Evolutionary conservation across 2,113 vertebrate genomes (phyloP).

Genomic region (Rallus limicola): DNA sequence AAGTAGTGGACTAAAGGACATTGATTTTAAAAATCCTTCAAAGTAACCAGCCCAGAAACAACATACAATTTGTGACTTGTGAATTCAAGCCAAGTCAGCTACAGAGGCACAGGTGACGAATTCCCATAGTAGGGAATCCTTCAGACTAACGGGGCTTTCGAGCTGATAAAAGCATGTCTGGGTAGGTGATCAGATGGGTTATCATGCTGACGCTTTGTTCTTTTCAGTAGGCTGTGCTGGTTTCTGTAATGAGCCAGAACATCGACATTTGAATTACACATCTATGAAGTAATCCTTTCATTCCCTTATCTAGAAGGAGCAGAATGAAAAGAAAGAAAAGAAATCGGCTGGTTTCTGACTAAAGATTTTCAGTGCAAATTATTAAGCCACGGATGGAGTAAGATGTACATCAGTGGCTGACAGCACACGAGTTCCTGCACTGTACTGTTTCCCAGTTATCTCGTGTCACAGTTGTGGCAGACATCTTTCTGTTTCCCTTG

Average conservation of each 20-base stretch:
- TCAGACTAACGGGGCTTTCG: background rate
- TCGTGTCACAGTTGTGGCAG: fast-evolving
- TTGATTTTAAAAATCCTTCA: constrained; percentile 66
- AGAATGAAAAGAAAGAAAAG: constrained; percentile 56
- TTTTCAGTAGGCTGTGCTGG: background rate
- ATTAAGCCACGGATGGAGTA: background rate
- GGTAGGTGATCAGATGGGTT: constrained; percentile 17
- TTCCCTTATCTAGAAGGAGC: constrained; percentile 68
- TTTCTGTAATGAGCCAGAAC: constrained; percentile 76
- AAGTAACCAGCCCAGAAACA: constrained; percentile 67
- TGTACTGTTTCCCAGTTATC: background rate
- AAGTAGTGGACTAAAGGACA: constrained; percentile 48
- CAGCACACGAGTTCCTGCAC: background rate
- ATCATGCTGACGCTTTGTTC: background rate
- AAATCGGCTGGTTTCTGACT: background rate
- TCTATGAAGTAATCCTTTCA: constrained; percentile 74
- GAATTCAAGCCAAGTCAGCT: constrained; percentile 50
- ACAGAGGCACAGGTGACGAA: background rate
- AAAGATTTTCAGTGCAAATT: constrained; percentile 4
- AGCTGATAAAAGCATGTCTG: constrained; percentile 24
- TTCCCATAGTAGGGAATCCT: background rate
- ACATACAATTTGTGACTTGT: constrained; percentile 21
- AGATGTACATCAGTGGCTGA: background rate
- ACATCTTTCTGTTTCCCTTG: background rate
- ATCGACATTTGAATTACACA: constrained; percentile 67